These are phyloP conservation scores for Acestrorhynchus altus DNA, from an alignment of 2,797 vertebrate genomes.

Conservation along the genomic window DNA sequence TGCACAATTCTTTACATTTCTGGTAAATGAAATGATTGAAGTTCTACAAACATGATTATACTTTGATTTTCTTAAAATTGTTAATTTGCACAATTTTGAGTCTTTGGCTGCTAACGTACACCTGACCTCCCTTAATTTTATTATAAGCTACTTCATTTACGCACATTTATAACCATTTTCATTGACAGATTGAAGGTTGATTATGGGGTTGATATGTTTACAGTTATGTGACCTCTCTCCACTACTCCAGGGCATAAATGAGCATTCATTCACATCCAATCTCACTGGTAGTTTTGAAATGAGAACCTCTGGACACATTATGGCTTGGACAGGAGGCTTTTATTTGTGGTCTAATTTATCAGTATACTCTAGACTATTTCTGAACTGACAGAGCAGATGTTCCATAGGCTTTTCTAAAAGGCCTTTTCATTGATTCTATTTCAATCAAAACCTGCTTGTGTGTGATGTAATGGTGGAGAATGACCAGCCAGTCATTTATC, in stretches of 20 bases:
- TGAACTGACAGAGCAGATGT: background rate
- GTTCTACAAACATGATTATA: background rate
- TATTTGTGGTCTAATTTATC: too few relatives aligned
- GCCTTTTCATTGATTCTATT: too few relatives aligned
- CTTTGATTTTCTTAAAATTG: background rate
- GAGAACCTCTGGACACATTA: too few relatives aligned
- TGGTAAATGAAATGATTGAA: too few relatives aligned
- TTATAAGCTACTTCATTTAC: background rate
- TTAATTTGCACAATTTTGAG: conserved; percentile 36
- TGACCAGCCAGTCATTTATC: conserved; percentile 46
- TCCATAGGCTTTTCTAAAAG: too few relatives aligned
- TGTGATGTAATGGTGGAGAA: conserved; percentile 19
- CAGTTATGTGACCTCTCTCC: background rate
- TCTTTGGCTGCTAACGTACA: conserved; percentile 35
- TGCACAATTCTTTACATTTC: too few relatives aligned
- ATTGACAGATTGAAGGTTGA: background rate
- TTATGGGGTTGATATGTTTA: background rate
- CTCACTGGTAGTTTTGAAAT: conserved; percentile 6
- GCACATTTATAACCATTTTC: background rate
- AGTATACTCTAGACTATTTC: background rate
- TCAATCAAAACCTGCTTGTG: conserved; percentile 31
- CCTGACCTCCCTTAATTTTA: background rate
- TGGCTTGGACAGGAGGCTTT: too few relatives aligned
- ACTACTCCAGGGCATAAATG: too few relatives aligned
- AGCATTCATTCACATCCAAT: background rate